These are phyloP conservation scores for Acanthornis magna DNA, from an alignment of 2,797 vertebrate genomes.

Conservation along the genomic window DNA sequence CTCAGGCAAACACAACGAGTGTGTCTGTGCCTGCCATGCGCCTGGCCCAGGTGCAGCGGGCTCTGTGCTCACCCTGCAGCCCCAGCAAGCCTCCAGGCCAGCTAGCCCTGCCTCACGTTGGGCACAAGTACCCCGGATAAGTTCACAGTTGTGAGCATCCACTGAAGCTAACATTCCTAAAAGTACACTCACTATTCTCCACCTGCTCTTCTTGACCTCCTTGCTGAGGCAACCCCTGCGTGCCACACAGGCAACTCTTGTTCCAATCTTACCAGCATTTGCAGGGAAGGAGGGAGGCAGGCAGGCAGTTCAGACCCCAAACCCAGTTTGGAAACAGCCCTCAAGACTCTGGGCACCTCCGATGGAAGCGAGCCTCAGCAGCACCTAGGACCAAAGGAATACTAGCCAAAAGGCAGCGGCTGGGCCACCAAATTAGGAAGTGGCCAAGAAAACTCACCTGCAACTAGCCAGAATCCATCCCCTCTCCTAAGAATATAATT, in stretches of 20 bases:
- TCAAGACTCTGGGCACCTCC: not conserved
- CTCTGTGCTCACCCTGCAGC: not conserved
- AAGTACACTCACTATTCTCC: not conserved
- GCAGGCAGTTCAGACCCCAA: not conserved
- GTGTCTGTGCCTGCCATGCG: not conserved
- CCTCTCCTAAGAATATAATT: not conserved
- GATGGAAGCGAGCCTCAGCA: not conserved
- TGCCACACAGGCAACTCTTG: not conserved
- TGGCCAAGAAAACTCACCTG: not conserved
- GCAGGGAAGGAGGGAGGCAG: no score
- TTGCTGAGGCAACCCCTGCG: accelerated
- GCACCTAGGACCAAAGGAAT: not conserved
- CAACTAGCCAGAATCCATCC: not conserved
- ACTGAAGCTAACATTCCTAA: not conserved
- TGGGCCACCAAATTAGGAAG: not conserved
- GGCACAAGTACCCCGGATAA: not conserved
- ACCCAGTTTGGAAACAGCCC: not conserved
- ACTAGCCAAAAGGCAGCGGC: not conserved
- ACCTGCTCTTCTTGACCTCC: not conserved
- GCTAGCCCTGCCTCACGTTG: not conserved
- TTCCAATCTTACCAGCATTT: not conserved
- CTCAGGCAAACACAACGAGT: not conserved
- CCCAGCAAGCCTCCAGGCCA: not conserved
- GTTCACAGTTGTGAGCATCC: not conserved
- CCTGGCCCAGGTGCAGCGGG: not conserved